Evolutionary conservation across 1,140 invertebrate species (phyloP), one percentile per base, ranked within the genome.

Genomic region (Drosophila busckii): DNA sequence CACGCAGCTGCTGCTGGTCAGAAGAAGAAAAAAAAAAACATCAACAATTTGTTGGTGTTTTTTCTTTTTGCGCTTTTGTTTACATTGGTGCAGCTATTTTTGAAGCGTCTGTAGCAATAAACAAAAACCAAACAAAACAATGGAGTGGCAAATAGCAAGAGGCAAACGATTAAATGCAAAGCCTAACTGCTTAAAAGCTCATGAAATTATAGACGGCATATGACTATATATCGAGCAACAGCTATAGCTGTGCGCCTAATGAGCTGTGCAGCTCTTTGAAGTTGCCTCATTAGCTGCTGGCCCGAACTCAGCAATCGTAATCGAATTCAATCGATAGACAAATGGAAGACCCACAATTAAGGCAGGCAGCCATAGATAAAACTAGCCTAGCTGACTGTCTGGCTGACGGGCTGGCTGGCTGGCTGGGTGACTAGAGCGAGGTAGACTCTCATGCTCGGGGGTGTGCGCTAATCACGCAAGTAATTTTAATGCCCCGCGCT

Each of bases 301-400:
- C 46, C 48, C 44, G 29, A 35, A 31, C 34, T 4, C 34, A 53
- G 35, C 20, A 38, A 69, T 64, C 44, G 45, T 48, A 62, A 71
- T 62, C 56, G 65, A 65, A 70, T 65, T 65, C 65, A 60, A 82
- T 80, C 75, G 64, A 80, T 80, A 82, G 49, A 37, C 59, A 65
- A 73, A 71, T 82, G 75, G 75, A 82, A 80, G 75, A 80, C 75
- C 75, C 65, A 80, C 75, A 80, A 80, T 80, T 75, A 82, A 80
- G 67, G 58, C 73, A 61, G 69, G 73, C 75, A 82, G 75, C 75
- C 76, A 80, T 82, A 80, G 75, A 80, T 80, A 82, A 75, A 48
- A 73, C 73, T 13, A 45, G 25, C 22, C 16, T 15, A 20, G 7
- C 2, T 4, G 23, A 25, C 26, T 20, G 25, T 26, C 16, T 48